Evolutionary conservation across 2,888 invertebrate species (phyloP).

Genomic region (Perizoma affinitatum): DNA sequence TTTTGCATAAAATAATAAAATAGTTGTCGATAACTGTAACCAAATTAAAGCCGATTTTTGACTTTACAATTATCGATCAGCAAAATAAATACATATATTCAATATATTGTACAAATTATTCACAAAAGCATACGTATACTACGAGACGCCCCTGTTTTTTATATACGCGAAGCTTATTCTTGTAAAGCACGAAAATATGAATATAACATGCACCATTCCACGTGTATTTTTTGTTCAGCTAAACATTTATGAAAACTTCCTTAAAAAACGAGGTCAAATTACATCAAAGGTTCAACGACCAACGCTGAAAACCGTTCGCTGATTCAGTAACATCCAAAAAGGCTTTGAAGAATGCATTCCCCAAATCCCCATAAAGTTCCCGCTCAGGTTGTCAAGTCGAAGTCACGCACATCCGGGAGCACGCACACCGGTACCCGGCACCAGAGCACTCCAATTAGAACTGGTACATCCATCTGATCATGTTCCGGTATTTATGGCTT

Average conservation of each 20-base stretch:
- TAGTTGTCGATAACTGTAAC: no score
- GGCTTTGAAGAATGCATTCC: conserved; percentile 39
- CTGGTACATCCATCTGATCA: conserved; percentile 41
- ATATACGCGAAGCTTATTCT: not conserved
- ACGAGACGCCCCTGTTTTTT: not conserved
- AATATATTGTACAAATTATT: no score
- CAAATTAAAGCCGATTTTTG: no score
- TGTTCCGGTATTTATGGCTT: conserved; percentile 27
- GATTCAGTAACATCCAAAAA: conserved; percentile 25
- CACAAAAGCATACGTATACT: no score
- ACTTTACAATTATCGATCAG: no score
- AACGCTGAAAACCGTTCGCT: conserved; percentile 20
- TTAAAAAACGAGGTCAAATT: conserved; percentile 21
- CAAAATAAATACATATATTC: no score
- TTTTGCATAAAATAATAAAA: no score
- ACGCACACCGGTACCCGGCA: conserved; percentile 55
- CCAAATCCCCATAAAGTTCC: conserved; percentile 43
- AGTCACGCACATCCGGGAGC: conserved; percentile 51
- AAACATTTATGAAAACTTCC: not conserved
- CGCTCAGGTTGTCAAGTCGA: conserved; percentile 45
- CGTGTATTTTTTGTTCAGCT: not conserved
- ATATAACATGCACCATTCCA: not conserved
- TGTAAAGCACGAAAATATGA: not conserved
- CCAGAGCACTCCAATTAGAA: conserved; percentile 37
- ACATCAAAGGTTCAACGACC: conserved; percentile 19